phyloP scores from a whole-genome alignment of 1,140 invertebrate species.

The Bombus difficillimus region DNA sequence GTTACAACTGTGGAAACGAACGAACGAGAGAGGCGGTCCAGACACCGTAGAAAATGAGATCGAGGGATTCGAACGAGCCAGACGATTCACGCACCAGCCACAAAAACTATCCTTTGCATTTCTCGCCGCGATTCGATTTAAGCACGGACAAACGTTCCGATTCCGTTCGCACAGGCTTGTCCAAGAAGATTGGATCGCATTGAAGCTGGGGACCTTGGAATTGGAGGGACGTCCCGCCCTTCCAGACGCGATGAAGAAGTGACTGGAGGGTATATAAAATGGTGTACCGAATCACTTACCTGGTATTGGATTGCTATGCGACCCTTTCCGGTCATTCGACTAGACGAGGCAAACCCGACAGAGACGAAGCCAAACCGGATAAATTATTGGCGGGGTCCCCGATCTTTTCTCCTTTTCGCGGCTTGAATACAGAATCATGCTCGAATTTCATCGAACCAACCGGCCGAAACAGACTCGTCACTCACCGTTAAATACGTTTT shows the following conservation, averaged over 20 bases:
- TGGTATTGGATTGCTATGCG: constrained; percentile 53
- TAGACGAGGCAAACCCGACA: neutral
- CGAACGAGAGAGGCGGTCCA: neutral
- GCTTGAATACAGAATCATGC: constrained; percentile 6
- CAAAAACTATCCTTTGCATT: constrained; percentile 65
- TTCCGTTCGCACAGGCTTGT: constrained; percentile 49
- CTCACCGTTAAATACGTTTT: neutral
- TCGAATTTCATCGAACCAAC: neutral
- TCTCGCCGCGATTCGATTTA: constrained; percentile 62
- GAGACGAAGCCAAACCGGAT: neutral
- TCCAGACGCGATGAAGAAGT: constrained; percentile 38
- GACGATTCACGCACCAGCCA: constrained; percentile 26
- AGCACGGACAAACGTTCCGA: constrained; percentile 49
- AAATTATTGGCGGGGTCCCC: constrained; percentile 25
- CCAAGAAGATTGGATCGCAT: constrained; percentile 69
- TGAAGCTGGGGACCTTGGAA: constrained; percentile 59
- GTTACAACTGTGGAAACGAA: neutral
- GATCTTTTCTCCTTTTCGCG: neutral
- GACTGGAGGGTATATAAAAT: constrained; percentile 54
- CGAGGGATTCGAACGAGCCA: constrained; percentile 1
- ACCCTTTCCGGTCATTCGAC: constrained; percentile 9
- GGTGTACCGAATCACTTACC: constrained; percentile 53
- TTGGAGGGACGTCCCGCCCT: constrained; percentile 23
- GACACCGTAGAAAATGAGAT: constrained; percentile 12
- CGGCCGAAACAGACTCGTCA: neutral